Percentiles rank a stretch among this genome's conserved stretches.
These are phyloP conservation scores for Megastigmus dorsalis DNA, from an alignment of 2,888 invertebrate species.

Conservation along the genomic window DNA sequence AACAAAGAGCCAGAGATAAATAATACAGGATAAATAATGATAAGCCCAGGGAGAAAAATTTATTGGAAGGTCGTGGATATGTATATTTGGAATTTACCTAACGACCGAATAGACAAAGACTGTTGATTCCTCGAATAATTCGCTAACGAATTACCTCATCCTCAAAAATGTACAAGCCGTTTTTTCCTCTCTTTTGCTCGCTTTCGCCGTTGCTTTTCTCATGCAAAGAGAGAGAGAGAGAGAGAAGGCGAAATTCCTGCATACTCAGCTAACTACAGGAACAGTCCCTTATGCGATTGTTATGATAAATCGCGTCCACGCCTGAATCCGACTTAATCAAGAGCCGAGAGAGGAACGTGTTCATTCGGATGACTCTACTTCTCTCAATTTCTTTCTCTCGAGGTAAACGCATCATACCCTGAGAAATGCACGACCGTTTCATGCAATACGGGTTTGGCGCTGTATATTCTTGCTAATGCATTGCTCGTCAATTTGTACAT, in stretches of 20 bases:
- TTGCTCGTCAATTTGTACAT: background rate
- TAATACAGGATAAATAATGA: slow-evolving; percentile 7
- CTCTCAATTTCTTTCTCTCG: background rate
- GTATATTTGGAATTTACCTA: too few relatives aligned
- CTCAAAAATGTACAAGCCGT: background rate
- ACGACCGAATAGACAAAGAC: too few relatives aligned
- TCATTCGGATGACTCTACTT: background rate
- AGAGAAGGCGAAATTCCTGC: background rate
- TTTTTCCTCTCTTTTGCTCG: background rate
- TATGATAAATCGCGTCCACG: slow-evolving; percentile 33
- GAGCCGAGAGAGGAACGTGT: background rate
- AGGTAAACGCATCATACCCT: background rate
- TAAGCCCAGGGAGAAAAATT: slow-evolving; percentile 29
- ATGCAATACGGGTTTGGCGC: too few relatives aligned
- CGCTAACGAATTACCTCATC: slow-evolving; percentile 33
- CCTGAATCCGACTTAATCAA: slow-evolving; percentile 46
- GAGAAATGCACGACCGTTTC: background rate
- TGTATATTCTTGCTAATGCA: background rate
- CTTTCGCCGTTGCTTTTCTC: background rate
- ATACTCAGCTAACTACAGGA: background rate
- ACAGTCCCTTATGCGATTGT: slow-evolving; percentile 3
- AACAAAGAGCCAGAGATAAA: background rate
- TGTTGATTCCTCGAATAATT: slow-evolving; percentile 34
- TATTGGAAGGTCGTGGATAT: slow-evolving; percentile 24
- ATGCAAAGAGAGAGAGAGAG: background rate